Evolutionary conservation across 1,140 invertebrate genomes (phyloP).

Genomic region (Lepidostoma basale): DNA sequence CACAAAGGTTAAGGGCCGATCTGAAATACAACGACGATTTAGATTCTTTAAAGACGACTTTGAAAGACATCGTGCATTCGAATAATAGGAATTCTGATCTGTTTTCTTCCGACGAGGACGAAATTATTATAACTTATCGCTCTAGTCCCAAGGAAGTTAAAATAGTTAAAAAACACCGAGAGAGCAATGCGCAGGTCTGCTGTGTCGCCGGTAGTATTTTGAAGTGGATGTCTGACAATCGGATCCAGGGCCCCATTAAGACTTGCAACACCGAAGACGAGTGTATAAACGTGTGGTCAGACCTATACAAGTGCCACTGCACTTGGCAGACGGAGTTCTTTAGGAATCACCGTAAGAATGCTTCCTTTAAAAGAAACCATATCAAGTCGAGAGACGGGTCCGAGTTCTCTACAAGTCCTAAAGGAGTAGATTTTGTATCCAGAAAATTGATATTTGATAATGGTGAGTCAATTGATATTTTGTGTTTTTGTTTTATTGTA

Average conservation of each 20-base stretch:
- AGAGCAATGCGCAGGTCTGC: slow-evolving; percentile 53
- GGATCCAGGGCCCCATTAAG: slow-evolving; percentile 45
- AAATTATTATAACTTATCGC: slow-evolving; percentile 19
- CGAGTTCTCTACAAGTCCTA: slow-evolving; percentile 55
- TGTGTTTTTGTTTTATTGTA: too few species aligned
- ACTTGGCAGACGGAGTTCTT: slow-evolving; percentile 57
- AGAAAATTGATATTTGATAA: slow-evolving; percentile 39
- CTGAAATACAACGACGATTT: slow-evolving; percentile 52
- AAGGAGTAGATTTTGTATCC: slow-evolving; percentile 40
- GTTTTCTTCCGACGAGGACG: slow-evolving; percentile 55
- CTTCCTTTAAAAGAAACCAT: slow-evolving; percentile 57
- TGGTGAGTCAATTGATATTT: slow-evolving; percentile 23
- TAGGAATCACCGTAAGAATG: slow-evolving; percentile 56
- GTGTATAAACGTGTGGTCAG: slow-evolving; percentile 62
- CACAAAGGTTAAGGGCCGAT: slow-evolving; percentile 56
- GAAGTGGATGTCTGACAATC: slow-evolving; percentile 51
- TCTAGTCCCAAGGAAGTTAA: slow-evolving; percentile 31
- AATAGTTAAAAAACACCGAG: slow-evolving; percentile 47
- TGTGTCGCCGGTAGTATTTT: slow-evolving; percentile 57
- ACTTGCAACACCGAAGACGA: slow-evolving; percentile 60
- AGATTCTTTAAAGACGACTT: slow-evolving; percentile 27
- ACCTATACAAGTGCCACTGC: slow-evolving; percentile 51
- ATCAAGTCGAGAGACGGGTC: slow-evolving; percentile 24
- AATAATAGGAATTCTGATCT: slow-evolving; percentile 44
- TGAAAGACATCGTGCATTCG: slow-evolving; percentile 25